Conservation (phyloP, 53 echinoderm and acorn worm species). For the Zoroaster sp. region DNA sequence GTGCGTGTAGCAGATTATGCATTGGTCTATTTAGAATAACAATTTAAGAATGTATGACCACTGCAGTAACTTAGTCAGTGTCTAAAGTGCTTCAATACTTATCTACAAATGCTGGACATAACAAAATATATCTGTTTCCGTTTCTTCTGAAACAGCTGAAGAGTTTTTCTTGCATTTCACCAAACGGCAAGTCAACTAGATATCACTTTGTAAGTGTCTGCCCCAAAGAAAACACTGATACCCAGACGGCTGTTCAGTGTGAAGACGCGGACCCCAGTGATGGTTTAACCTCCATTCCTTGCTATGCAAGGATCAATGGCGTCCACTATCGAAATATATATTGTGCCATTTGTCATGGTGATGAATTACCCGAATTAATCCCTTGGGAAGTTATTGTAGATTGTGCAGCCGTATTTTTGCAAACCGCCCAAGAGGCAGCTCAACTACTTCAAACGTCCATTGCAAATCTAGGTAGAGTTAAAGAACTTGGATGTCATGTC, state of each 20-base stretch:
- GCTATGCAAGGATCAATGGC: background rate
- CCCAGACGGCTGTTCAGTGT: conserved; percentile 6
- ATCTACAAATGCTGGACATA: too few species aligned
- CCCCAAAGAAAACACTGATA: background rate
- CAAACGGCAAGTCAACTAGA: background rate
- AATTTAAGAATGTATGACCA: background rate
- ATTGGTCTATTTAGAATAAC: background rate
- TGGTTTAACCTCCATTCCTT: background rate
- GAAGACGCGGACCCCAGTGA: background rate
- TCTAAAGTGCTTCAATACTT: background rate
- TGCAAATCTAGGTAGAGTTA: background rate
- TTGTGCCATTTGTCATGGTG: conserved; percentile 51
- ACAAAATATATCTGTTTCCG: background rate
- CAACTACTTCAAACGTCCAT: background rate
- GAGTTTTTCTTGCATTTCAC: background rate
- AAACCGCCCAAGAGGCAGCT: background rate
- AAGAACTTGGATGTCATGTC: background rate
- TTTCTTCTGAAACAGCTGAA: background rate
- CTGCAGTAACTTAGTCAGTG: background rate
- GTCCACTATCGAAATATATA: conserved; percentile 42
- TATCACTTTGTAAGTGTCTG: conserved; percentile 11
- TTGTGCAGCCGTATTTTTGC: background rate
- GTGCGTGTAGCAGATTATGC: background rate
- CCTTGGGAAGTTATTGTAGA: conserved; percentile 14
- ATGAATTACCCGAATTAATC: background rate